Base-by-base conservation (phyloP, 2,113 vertebrate genomes). In the Lonchura striata region DNA sequence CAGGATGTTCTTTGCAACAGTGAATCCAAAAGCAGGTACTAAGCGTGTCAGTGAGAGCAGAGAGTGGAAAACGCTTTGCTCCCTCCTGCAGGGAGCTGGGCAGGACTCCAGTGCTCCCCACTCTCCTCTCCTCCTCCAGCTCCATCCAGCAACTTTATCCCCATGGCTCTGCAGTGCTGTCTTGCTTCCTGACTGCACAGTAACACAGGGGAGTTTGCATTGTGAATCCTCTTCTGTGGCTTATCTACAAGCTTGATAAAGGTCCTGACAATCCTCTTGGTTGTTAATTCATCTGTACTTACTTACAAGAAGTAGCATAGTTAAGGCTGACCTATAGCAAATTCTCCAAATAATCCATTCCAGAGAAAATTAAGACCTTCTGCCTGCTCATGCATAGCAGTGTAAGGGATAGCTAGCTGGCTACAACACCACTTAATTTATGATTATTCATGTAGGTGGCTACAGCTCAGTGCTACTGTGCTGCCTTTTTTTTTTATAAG, bases 401-500 rank as follows among this genome's bases (percentile, higher is more conserved):
- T 37, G 49, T 59, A 20, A 39, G 47, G 84, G 41, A 75, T 25
- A 86, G 89, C 74, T 50, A 46, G 18, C 60, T 84, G 47, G 37
- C 46, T 92, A 82, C 82, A 80, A 66, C 41, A 56, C 59, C 19
- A 25, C 46, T 77, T 46, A 39, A 80, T 86, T 90, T 77, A 82
- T 30, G 11, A 54, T 53, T 93, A 33, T 82, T 88, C 35, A 20
- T 31, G 68, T 10, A 71, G 64, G 82, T 74, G 50, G 50, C 56
- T 66, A 46, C 21, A 56, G 72, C 52, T 66, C 3, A 0, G 42
- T 69, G 25, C 69, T 86, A 33, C 30, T 68, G 27, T 35, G 15
- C n/a, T 90, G 33, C 44, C 46, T 80, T 90, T 93, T 80, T 90
- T 93, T 94, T 20, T 82, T 87, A 76, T 1, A 72, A 83, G 57